Evolutionary conservation across 2,888 invertebrate genomes (phyloP).

Genomic region (Cryptus armator): DNA sequence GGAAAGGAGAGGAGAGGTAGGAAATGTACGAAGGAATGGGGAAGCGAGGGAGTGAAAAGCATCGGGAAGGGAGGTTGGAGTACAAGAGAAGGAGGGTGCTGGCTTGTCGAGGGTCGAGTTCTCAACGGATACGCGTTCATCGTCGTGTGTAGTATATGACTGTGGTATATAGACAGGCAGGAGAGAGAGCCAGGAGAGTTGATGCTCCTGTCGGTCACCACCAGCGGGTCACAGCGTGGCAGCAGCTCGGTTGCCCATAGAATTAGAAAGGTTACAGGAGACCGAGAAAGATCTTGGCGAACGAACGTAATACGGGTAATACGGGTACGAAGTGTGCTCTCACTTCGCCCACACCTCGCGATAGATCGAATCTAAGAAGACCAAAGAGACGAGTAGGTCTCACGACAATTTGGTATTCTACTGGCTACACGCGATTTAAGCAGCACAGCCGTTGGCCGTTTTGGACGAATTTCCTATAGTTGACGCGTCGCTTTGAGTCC

Average conservation of each 20-base stretch:
- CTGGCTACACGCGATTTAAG: no score
- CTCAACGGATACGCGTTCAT: slow-evolving; percentile 42
- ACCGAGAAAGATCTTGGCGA: neutral
- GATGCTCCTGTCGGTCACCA: slow-evolving; percentile 57
- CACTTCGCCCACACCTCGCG: neutral
- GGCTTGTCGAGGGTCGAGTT: slow-evolving; percentile 64
- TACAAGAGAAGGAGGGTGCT: slow-evolving; percentile 46
- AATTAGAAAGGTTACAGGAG: slow-evolving; percentile 46
- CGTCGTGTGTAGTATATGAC: slow-evolving; percentile 32
- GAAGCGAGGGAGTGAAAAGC: slow-evolving; percentile 16
- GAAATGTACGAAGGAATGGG: slow-evolving; percentile 50
- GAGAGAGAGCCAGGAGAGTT: slow-evolving; percentile 23
- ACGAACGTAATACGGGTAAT: neutral
- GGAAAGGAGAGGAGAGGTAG: slow-evolving; percentile 46
- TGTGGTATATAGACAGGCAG: slow-evolving; percentile 17
- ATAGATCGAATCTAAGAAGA: neutral
- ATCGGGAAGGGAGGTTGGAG: slow-evolving; percentile 23
- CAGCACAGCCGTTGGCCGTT: no score
- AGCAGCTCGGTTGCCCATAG: slow-evolving; percentile 47
- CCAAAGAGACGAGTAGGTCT: neutral
- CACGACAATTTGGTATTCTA: no score
- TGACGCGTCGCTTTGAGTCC: neutral
- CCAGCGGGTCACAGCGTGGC: slow-evolving; percentile 39
- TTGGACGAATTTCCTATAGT: neutral
- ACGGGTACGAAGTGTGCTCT: neutral